Base-by-base conservation (phyloP, 2,797 vertebrate species). In the Sebastes trivittatus region DNA sequence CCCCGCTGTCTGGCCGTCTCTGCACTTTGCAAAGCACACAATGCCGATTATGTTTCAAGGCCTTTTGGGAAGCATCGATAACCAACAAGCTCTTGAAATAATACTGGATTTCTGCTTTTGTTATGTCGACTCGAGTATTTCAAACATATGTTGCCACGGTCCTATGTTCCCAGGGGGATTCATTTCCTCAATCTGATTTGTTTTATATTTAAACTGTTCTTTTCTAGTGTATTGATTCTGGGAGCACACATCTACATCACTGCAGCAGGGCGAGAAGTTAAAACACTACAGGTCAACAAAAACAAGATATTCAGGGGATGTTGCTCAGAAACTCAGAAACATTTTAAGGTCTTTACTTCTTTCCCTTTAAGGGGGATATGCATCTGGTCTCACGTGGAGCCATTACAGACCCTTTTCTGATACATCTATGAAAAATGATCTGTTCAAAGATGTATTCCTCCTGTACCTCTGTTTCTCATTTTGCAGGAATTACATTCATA, bases 21-120 rank as follows among this genome's bases (percentile, higher is more conserved):
- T 55, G 67, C 72, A 80, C 66, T 75, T 74, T 80, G 55, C 27
- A 38, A 63, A 69, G 52, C 68, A 30, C 80, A 80, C 78, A 81
- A 63, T 60, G 59, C 66, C 3, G 25, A 84, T 85, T 75, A 71
- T 66, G 71, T 88, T 84, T 80, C 78, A 30, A 85, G 64, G 78
- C 72, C 46, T 54, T 82, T 62, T 56, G 70, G 58, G 36, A 73
- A 62, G 70, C 23, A 54, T 13, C 65, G 27, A 78, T 59, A 72
- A 80, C 32, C 56, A 49, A n/a, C 14, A 63, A 32, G 34, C 38
- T 62, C 60, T 49, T 30, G 58, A 60, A 64, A 52, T 10, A 1
- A 63, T 8, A 13, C 9, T 42, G 46, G 56, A 56, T 71, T 73
- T 29, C 7, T 66, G 11, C 60, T 59, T 1, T 4, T 52, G 22